Conservation (phyloP, 1,140 invertebrate species). For the Ylistrum balloti region DNA sequence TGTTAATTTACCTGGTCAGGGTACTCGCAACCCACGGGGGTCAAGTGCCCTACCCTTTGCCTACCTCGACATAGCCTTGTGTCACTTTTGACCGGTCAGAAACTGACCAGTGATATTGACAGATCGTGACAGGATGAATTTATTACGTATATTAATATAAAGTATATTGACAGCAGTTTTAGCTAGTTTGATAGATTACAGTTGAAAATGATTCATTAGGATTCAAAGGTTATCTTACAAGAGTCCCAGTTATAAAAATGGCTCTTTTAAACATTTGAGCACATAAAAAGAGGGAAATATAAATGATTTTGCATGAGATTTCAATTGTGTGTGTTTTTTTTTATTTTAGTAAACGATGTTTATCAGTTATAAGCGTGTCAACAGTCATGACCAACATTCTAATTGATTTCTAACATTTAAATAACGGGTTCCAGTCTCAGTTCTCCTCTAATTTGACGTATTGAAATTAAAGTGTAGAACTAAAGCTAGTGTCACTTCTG, state of each 20-base stretch:
- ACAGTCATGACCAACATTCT: not conserved
- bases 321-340: too few species aligned
- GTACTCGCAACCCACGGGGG: not conserved
- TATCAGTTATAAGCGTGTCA: not conserved
- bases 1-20: not conserved
- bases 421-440: not conserved
- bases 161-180: not conserved
- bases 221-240: too few species aligned
- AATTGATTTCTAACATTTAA: conserved; percentile 23
- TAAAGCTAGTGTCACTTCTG: not conserved
- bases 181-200: not conserved
- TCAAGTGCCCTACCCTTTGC: not conserved
- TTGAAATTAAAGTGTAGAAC: not conserved
- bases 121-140: not conserved
- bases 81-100: not conserved
- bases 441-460: not conserved
- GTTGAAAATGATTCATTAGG: not conserved
- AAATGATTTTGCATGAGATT: too few species aligned
- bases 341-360: not conserved
- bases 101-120: not conserved
- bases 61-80: not conserved
- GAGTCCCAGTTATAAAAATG: too few species aligned
- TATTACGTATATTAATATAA: not conserved
- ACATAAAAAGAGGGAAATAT: too few species aligned
- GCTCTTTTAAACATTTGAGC: too few species aligned